A percentile compares a stretch with the other conserved stretches of the same genome.
Evolutionary conservation across 2,113 vertebrate species (phyloP).

Genomic region (Pelvicachromis taeniatus): DNA sequence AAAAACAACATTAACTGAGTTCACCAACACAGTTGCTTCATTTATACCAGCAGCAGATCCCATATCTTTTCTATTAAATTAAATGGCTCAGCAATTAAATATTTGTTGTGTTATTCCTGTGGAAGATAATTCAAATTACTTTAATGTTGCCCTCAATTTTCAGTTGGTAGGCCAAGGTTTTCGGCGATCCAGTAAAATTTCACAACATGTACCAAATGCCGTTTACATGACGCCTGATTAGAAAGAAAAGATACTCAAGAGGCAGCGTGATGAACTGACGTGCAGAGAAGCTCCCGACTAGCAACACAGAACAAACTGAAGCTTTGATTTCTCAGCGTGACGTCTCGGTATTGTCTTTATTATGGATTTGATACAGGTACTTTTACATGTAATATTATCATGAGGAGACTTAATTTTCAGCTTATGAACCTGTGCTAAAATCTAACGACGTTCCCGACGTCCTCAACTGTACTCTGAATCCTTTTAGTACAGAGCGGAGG

Average conservation of each 20-base stretch:
- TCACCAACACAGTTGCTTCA: not conserved
- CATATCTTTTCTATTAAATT: not conserved
- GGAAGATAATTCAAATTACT: not conserved
- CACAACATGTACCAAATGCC: not conserved
- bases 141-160: not conserved
- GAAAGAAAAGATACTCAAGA: not conserved
- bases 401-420: not conserved
- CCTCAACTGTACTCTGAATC: not conserved
- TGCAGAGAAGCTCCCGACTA: not conserved
- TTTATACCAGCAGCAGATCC: not conserved
- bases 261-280: not conserved
- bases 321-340: rapidly evolving
- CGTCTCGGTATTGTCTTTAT: not conserved
- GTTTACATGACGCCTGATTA: not conserved
- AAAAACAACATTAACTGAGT: not conserved
- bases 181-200: not conserved
- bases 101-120: not conserved
- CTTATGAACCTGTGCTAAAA: not conserved
- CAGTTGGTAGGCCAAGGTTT: not conserved
- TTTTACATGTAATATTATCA: not conserved
- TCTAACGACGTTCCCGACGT: not conserved
- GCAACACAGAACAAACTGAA: not conserved
- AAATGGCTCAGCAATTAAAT: not conserved
- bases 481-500: not conserved
- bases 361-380: not conserved